phyloP scores from a whole-genome alignment of 2,888 invertebrate species.

The Schizaphis graminum region DNA sequence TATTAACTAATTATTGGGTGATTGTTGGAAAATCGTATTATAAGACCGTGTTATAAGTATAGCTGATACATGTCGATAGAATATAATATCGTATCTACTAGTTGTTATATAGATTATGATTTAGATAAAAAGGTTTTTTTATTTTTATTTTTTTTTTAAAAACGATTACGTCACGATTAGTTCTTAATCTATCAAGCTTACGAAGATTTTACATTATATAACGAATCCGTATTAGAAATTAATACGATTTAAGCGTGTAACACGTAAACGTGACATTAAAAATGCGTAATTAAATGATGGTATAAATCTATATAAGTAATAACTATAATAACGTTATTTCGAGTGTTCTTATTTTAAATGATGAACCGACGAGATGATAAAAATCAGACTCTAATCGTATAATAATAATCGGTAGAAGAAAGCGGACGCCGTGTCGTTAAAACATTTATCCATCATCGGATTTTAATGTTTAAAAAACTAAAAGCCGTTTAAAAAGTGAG shows the following conservation, averaged over 20 bases:
- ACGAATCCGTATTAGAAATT: neutral
- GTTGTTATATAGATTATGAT: neutral
- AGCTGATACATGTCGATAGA: neutral
- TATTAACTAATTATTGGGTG: neutral
- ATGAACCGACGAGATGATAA: neutral
- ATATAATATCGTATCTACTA: neutral
- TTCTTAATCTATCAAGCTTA: neutral
- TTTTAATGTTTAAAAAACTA: slow-evolving; percentile 19
- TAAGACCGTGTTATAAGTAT: neutral
- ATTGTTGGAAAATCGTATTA: neutral
- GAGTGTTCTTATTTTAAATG: neutral
- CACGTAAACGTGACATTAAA: neutral
- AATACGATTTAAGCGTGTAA: neutral
- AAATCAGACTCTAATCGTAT: slow-evolving; percentile 34
- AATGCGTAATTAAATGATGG: slow-evolving; percentile 4
- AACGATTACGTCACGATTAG: neutral
- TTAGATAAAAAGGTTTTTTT: neutral
- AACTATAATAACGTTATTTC: neutral
- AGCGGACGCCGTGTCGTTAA: slow-evolving; percentile 20
- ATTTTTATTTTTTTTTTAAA: neutral
- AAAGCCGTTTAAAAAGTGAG: slow-evolving; percentile 14
- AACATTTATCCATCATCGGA: neutral
- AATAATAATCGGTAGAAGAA: neutral
- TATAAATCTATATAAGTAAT: neutral
- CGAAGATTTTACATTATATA: neutral